Percentiles rank a stretch among this genome's conserved stretches.
phyloP scores from a whole-genome alignment of 92 coral and sea anemone genomes.

The Parazoanthus swiftii region DNA sequence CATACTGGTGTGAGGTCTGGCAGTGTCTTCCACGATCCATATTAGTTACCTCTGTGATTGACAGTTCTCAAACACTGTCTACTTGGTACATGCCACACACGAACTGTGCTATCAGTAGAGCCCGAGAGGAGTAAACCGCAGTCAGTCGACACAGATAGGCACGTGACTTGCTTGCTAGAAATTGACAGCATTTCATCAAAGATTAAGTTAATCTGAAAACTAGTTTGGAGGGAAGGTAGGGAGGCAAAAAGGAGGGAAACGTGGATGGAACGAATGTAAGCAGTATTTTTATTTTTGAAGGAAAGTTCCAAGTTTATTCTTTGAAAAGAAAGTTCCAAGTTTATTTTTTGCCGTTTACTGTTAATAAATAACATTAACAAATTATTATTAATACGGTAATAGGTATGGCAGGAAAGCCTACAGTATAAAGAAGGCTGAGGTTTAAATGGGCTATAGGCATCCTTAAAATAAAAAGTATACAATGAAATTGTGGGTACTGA shows the following conservation, averaged over 20 bases:
- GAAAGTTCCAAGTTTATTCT: neutral
- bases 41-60: conserved; percentile 78
- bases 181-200: neutral
- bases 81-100: conserved; percentile 89
- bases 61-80: conserved; percentile 83
- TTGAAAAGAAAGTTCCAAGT: neutral
- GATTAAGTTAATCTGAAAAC: neutral
- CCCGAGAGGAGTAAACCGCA: conserved; percentile 80
- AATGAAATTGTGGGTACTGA: too few species aligned
- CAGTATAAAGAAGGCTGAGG: too few species aligned
- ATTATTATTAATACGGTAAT: too few species aligned
- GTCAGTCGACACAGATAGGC: conserved; percentile 84
- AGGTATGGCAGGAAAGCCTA: too few species aligned
- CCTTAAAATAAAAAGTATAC: too few species aligned
- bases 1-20: neutral
- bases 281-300: too few species aligned
- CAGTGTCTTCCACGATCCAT: too few species aligned
- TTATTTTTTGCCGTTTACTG: too few species aligned
- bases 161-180: conserved; percentile 75
- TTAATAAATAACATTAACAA: too few species aligned
- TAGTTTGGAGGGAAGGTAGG: too few species aligned
- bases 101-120: conserved; percentile 85
- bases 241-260: too few species aligned
- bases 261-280: neutral
- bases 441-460: too few species aligned